These are phyloP conservation scores for Exaiptasia diaphana DNA, from an alignment of 64 coral and sea anemone genomes.

Conservation along the genomic window DNA sequence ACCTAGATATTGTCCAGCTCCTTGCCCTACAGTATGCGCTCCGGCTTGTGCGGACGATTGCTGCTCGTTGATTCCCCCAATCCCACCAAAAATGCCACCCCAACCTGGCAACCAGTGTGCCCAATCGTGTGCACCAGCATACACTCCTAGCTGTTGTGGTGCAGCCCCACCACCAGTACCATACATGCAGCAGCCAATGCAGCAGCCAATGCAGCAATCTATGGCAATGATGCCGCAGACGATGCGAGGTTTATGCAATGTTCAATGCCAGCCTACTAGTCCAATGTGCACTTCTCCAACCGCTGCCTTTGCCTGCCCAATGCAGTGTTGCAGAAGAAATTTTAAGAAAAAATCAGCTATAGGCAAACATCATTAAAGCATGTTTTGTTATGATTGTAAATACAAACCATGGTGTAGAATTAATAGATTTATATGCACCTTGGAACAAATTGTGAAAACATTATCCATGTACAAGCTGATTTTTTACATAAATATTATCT, in stretches of 20 bases:
- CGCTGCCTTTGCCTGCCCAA: conserved; percentile 35
- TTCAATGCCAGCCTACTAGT: conserved; percentile 3
- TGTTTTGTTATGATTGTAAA: not conserved
- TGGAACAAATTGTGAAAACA: too few relatives aligned
- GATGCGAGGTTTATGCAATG: not conserved
- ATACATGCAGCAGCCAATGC: too few relatives aligned
- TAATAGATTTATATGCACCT: too few relatives aligned
- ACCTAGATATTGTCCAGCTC: conserved; percentile 38
- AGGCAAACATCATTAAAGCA: conserved; percentile 4
- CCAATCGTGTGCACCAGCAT: conserved; percentile 64
- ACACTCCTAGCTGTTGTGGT: conserved; percentile 62
- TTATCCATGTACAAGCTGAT: too few relatives aligned
- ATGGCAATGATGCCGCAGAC: conserved; percentile 4
- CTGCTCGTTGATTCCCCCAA: conserved; percentile 6
- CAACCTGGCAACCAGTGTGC: conserved; percentile 51
- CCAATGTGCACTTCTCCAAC: conserved; percentile 6
- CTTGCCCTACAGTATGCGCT: conserved; percentile 63
- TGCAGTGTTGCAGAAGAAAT: conserved; percentile 44
- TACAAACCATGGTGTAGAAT: too few relatives aligned
- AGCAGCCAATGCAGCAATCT: conserved; percentile 28
- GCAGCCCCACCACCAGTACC: conserved; percentile 35
- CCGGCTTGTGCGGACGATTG: conserved; percentile 65
- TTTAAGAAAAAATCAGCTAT: conserved; percentile 16
- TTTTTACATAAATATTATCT: too few relatives aligned
- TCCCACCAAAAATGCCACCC: conserved; percentile 53